phyloP scores from a whole-genome alignment of 1,140 invertebrate genomes.

The Goniozus legneri region DNA sequence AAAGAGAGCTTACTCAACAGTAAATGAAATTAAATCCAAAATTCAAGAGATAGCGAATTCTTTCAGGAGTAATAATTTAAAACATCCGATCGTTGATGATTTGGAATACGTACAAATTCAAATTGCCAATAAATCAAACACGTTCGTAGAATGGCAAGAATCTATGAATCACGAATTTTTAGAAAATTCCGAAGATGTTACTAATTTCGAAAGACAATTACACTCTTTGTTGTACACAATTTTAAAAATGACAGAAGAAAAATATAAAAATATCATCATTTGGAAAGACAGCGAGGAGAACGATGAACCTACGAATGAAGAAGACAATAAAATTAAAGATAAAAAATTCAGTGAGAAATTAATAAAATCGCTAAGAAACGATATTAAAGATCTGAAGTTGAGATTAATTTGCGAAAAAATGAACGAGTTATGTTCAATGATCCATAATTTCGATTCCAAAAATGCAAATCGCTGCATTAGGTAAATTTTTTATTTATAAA shows the following conservation, averaged over 20 bases:
- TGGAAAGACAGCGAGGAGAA: slow-evolving; percentile 37
- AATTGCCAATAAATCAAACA: too few species aligned
- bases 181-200: slow-evolving; percentile 11
- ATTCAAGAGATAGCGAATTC: too few species aligned
- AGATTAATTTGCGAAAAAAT: slow-evolving; percentile 39
- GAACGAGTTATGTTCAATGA: slow-evolving; percentile 20
- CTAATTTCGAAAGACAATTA: slow-evolving; percentile 25
- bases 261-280: too few species aligned
- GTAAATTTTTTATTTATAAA: slow-evolving; percentile 14
- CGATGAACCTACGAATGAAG: slow-evolving; percentile 42
- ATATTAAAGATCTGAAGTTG: slow-evolving; percentile 59
- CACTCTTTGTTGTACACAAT: too few species aligned
- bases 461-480: slow-evolving; percentile 14
- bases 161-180: too few species aligned
- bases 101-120: slow-evolving; percentile 26
- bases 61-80: too few species aligned
- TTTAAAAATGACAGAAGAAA: too few species aligned
- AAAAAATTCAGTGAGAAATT: slow-evolving; percentile 60
- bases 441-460: slow-evolving; percentile 13
- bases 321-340: slow-evolving; percentile 46
- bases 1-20: slow-evolving; percentile 31
- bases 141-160: slow-evolving; percentile 18
- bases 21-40: slow-evolving; percentile 37
- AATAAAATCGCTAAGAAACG: slow-evolving; percentile 57
- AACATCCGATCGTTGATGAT: slow-evolving; percentile 39